A percentile compares a stretch with the other conserved stretches of the same genome.
phyloP scores from a whole-genome alignment of 2,888 invertebrate genomes.

The Drosophila antonietae region DNA sequence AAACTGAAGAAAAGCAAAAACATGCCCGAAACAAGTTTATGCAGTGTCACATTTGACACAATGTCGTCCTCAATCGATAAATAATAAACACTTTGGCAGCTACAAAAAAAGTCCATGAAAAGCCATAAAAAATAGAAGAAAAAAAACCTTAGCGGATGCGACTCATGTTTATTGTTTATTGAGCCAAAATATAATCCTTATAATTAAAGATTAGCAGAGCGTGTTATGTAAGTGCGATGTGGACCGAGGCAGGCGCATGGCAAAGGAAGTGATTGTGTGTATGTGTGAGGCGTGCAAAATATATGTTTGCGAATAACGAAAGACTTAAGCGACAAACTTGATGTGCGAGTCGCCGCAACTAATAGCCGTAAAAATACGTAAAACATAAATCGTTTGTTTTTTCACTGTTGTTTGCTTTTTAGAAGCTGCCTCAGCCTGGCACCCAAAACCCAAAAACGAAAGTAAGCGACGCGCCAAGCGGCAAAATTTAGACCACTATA shows the following conservation, averaged over 20 bases:
- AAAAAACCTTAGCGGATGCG: slow-evolving; percentile 51
- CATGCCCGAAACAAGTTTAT: slow-evolving; percentile 20
- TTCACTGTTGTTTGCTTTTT: slow-evolving; percentile 22
- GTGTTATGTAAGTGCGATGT: slow-evolving; percentile 59
- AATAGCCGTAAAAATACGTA: slow-evolving; percentile 63
- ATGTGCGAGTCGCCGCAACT: slow-evolving; percentile 54
- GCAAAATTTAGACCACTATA: slow-evolving; percentile 65
- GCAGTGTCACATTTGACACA: slow-evolving; percentile 18
- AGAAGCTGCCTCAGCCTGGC: slow-evolving; percentile 60
- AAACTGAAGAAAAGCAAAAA: not conserved
- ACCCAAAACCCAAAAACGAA: slow-evolving; percentile 62
- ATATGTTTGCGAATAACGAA: slow-evolving; percentile 55
- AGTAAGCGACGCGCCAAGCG: slow-evolving; percentile 67
- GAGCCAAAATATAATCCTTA: slow-evolving; percentile 68
- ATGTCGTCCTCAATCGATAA: slow-evolving; percentile 36
- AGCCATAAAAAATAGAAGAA: slow-evolving; percentile 5
- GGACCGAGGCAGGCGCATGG: slow-evolving; percentile 42
- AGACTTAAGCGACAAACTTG: slow-evolving; percentile 72
- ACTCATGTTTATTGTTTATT: slow-evolving; percentile 34
- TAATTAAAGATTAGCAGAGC: slow-evolving; percentile 63
- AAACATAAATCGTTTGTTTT: slow-evolving; percentile 58
- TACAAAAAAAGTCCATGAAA: slow-evolving; percentile 14
- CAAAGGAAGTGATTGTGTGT: slow-evolving; percentile 61
- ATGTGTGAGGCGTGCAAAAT: slow-evolving; percentile 50
- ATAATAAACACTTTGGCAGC: not conserved